A percentile compares a stretch with the other conserved stretches of the same genome.
These are phyloP conservation scores for Augochlorella aurata DNA, from an alignment of 2,888 invertebrate species.

Conservation along the genomic window DNA sequence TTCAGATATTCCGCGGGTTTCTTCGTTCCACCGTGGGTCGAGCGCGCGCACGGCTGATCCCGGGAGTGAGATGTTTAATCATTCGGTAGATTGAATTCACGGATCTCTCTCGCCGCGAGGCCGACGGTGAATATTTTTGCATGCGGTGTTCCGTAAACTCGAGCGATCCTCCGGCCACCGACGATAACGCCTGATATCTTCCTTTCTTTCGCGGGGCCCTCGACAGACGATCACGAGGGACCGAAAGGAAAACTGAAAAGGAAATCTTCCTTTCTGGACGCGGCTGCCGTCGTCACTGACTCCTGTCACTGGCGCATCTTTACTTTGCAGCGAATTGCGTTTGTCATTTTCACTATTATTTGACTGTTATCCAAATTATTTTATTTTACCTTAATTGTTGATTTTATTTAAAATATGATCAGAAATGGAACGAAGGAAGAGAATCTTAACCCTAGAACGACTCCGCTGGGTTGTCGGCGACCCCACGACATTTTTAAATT, in stretches of 20 bases:
- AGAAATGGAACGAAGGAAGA: no score
- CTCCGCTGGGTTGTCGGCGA: no score
- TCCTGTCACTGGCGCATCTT: not conserved
- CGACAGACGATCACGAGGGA: not conserved
- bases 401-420: no score
- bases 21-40: not conserved
- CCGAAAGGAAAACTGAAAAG: not conserved
- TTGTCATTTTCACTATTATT: no score
- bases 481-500: no score
- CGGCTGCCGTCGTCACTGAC: not conserved
- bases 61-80: slow-evolving; percentile 74
- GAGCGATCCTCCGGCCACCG: slow-evolving; percentile 9
- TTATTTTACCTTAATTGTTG: no score
- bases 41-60: slow-evolving; percentile 46
- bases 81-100: slow-evolving; percentile 77
- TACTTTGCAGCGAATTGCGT: not conserved
- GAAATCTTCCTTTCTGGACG: not conserved
- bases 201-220: not conserved
- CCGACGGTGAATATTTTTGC: slow-evolving; percentile 75
- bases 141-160: slow-evolving; percentile 62
- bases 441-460: no score
- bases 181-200: slow-evolving; percentile 4
- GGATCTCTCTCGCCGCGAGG: slow-evolving; percentile 50
- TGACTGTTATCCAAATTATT: no score
- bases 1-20: not conserved